Evolutionary conservation across 2,888 invertebrate species (phyloP), one percentile per base, ranked within the genome.

Genomic region (Alcis repandata): DNA sequence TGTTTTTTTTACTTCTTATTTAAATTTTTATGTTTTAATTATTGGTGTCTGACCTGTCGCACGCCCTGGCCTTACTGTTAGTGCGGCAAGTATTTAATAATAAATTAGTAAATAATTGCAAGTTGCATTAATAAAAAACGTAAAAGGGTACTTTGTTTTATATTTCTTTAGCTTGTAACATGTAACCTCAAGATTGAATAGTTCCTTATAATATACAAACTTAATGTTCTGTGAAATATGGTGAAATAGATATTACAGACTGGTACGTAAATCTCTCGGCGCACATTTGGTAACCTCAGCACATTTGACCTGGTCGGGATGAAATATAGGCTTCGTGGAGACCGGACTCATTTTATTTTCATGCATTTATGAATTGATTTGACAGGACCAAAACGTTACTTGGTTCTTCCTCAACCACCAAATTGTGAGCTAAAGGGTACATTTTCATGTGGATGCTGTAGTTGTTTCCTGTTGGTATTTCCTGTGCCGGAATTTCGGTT

Each of bases 281-380:
- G 45, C 45, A n/a, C 45, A 10, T 45, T n/a, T 20, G 10, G 45
- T 17, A 45, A 45, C 45, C 45, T 10, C 45, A n/a, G 45, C 11
- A 45, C 20, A 20, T 45, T 20, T 45, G 45, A 20, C 11, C 45
- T 20, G 19, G 17, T 45, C 15, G 11, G 20, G 20, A 0, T 45
- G 20, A 45, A 45, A 20, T 45, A 45, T 45, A 20, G 11, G 45
- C 20, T 20, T 20, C 9, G 45, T 13, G 10, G 19, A 4, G 45
- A 11, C 45, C 9, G 40, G 4, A 20, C 45, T 20, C 41, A 15
- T 41, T 1, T 41, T 41, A 41, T 41, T 41, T 41, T 41, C 41
- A 41, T 41, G 6, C 1, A 36, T 11, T 27, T 27, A 27, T 36
- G 36, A 36, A 36, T 11, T 36, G 8, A 36, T 36, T 36, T 36